Evolutionary conservation across 1,140 invertebrate genomes (phyloP).

Genomic region (Pseudomyrmex gracilis): DNA sequence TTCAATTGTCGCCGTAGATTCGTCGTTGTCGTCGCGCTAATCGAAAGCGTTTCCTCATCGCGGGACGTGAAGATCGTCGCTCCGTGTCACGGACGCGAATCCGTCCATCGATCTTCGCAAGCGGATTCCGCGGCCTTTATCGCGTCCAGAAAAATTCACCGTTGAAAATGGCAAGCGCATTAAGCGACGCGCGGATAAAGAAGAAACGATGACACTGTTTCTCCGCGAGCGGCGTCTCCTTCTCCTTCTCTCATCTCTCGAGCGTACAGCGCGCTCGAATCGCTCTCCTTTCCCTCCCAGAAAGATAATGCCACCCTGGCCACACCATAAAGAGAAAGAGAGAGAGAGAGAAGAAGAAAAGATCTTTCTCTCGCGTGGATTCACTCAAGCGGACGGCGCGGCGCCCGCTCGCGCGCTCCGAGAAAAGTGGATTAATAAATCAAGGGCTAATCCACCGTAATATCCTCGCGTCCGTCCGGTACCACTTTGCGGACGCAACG

Average conservation of each 20-base stretch:
- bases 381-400: constrained; percentile 37
- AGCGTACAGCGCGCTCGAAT: neutral
- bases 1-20: constrained; percentile 41
- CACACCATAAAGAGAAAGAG: neutral
- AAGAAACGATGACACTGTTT: constrained; percentile 51
- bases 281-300: neutral
- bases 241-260: neutral
- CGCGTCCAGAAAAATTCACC: constrained; percentile 53
- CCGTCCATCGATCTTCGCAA: constrained; percentile 52
- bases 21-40: constrained; percentile 25
- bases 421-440: constrained; percentile 64
- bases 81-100: neutral
- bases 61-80: constrained; percentile 9
- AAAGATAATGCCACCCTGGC: constrained; percentile 37
- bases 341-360: constrained; percentile 45
- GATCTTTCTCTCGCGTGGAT: constrained; percentile 40
- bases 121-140: constrained; percentile 45
- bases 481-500: constrained; percentile 36
- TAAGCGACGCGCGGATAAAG: constrained; percentile 48
- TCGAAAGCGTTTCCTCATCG: constrained; percentile 42
- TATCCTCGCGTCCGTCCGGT: constrained; percentile 31
- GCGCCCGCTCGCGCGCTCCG: neutral
- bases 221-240: neutral
- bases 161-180: constrained; percentile 46
- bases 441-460: constrained; percentile 54